Evolutionary conservation across 2,888 invertebrate species (phyloP), one percentile per base, ranked within the genome.

Genomic region (Neoaliturus tenellus): DNA sequence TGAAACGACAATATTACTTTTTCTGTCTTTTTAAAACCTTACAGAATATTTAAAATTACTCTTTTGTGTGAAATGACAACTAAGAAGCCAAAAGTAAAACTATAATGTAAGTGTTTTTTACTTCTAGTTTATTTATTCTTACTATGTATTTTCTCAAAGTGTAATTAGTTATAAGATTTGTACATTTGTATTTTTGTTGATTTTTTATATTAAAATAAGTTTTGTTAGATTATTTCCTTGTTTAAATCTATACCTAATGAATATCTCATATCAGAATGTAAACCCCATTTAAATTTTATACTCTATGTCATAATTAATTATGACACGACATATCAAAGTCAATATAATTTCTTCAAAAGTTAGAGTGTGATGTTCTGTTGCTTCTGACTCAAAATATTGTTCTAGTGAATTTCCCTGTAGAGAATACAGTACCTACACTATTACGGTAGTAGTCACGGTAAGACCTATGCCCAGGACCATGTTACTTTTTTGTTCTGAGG

Each of bases 111-210:
- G 62, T 17, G 31, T 31, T 62, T 8, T 48, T 62, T 17, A 6
- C 25, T 62, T 17, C 28, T 62, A 10, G 28, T 25, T 62, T 62
- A 62, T 62, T 62, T 62, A 62, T 62, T 62, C 31, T 31, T 28
- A 14, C 8, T 1, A 62, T 62, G 31, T 62, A 62, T 62, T 62
- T 62, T 31, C 62, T 62, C 31, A 28, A 31, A 62, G 14, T 28
- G 62, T 62, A 62, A 28, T 31, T 62, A 62, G 14, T 31, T 62
- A 12, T 62, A 62, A 62, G 62, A 20, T 14, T 14, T 62, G 62
- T 62, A 62, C 6, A 62, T 62, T 62, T 62, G 62, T 62, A 62
- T 8, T 62, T 28, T 62, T 62, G 62, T 62, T 62, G 62, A 62
- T 62, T 62, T 62, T 62, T 62, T 62, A 31, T 62, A 62, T 62